Conservation (phyloP, 2,113 vertebrate genomes). For the Nettapus auritus region DNA sequence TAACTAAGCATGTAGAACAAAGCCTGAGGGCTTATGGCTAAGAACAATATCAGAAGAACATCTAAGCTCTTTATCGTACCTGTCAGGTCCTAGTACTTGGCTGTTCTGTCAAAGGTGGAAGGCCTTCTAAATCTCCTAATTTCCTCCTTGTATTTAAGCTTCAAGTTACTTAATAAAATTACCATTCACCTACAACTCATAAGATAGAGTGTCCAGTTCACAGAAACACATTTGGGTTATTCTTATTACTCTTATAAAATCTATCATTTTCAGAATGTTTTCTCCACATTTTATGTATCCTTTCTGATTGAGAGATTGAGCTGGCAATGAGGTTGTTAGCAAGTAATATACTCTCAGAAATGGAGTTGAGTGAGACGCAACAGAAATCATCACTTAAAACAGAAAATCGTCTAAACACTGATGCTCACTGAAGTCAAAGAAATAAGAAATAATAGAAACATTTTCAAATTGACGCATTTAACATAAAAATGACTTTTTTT, state of each 20-base stretch:
- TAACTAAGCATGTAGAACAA: conserved; percentile 84
- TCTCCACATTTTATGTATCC: not conserved
- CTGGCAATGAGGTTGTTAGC: not conserved
- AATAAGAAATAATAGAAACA: not conserved
- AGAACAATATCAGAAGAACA: conserved; percentile 77
- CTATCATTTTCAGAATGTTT: not conserved
- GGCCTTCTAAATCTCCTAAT: conserved; percentile 70
- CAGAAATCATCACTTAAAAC: conserved; percentile 14
- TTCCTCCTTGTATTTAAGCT: conserved; percentile 36
- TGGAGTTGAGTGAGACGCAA: not conserved
- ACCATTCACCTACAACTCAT: conserved; percentile 2
- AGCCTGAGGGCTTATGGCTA: conserved; percentile 81
- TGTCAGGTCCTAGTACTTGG: conserved; percentile 73
- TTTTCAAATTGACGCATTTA: not conserved
- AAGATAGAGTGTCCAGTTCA: not conserved
- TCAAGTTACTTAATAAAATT: conserved; percentile 46
- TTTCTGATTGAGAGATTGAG: not conserved
- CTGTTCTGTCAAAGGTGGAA: conserved; percentile 67
- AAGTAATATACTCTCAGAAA: not conserved
- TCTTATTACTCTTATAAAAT: not conserved
- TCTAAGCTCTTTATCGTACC: conserved; percentile 78
- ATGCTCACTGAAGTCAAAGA: not conserved
- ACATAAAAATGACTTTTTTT: not conserved
- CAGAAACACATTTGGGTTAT: not conserved
- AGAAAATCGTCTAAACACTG: not conserved